Evolutionary conservation across 2,113 vertebrate species (phyloP).

Genomic region (Phyllostomus hastatus): DNA sequence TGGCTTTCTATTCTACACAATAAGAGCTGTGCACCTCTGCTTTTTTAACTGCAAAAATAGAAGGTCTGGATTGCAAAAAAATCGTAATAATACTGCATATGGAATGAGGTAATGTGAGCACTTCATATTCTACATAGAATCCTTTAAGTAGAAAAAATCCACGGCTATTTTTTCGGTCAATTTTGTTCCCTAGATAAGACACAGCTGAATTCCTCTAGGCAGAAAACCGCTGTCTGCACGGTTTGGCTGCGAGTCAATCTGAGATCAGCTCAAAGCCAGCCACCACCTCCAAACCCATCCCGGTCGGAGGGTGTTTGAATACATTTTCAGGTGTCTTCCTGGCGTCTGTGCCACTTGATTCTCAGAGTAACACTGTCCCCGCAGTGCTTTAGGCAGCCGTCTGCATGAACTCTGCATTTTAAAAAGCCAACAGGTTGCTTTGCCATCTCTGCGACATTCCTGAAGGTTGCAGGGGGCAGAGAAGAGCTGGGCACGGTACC

Average conservation of each 20-base stretch:
- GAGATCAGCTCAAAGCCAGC: background rate
- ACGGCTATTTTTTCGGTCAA: background rate
- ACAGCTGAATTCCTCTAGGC: conserved; percentile 24
- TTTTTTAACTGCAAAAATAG: conserved; percentile 36
- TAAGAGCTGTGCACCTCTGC: background rate
- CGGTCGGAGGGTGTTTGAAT: background rate
- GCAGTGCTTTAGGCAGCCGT: background rate
- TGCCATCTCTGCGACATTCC: background rate
- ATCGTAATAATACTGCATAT: background rate
- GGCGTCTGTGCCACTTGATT: background rate
- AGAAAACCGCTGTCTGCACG: background rate
- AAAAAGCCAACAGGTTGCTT: background rate
- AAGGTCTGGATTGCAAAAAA: background rate
- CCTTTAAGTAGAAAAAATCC: conserved; percentile 32
- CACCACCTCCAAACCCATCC: background rate
- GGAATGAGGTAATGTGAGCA: conserved; percentile 4
- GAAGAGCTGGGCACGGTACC: background rate
- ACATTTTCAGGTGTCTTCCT: background rate
- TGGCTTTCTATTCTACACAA: background rate
- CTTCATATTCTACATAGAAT: conserved; percentile 37
- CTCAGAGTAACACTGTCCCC: background rate
- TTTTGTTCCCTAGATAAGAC: conserved; percentile 33
- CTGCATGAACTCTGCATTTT: background rate
- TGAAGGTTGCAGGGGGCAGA: background rate
- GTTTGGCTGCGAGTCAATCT: background rate